These are phyloP conservation scores for Aldrovandia affinis DNA, from an alignment of 2,797 vertebrate genomes.

Conservation along the genomic window DNA sequence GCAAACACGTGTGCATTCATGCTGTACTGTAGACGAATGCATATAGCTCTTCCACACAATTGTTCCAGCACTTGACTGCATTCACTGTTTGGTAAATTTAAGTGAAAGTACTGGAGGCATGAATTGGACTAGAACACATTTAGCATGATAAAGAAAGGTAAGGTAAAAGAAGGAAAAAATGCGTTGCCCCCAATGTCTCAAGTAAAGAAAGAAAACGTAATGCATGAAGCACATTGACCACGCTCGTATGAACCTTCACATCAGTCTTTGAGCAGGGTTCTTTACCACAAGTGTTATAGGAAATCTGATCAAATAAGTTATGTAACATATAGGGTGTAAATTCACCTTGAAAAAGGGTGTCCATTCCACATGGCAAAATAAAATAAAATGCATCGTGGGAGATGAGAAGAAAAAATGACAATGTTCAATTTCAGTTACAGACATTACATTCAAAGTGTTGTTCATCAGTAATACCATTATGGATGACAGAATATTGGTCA, in stretches of 20 bases:
- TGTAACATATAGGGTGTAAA: background rate
- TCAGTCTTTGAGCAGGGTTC: background rate
- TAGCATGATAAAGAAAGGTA: conserved; percentile 6
- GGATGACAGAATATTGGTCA: background rate
- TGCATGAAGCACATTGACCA: background rate
- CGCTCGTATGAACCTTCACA: background rate
- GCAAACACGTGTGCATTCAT: background rate
- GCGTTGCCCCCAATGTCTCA: background rate
- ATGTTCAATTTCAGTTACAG: conserved; percentile 14
- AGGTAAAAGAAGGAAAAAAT: background rate
- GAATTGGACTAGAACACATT: conserved; percentile 23
- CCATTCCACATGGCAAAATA: background rate
- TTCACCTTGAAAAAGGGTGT: background rate
- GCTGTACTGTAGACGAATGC: background rate
- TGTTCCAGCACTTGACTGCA: conserved; percentile 51
- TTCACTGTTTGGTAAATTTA: background rate
- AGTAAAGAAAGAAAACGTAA: background rate
- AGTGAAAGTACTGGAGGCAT: conserved; percentile 24
- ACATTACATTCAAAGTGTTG: background rate
- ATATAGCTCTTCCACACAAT: background rate
- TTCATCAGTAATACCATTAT: background rate
- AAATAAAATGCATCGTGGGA: background rate
- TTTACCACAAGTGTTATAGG: background rate
- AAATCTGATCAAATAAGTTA: background rate
- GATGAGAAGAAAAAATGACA: background rate